Evolutionary conservation across 2,113 vertebrate species (phyloP).

Genomic region (Megalops atlanticus): DNA sequence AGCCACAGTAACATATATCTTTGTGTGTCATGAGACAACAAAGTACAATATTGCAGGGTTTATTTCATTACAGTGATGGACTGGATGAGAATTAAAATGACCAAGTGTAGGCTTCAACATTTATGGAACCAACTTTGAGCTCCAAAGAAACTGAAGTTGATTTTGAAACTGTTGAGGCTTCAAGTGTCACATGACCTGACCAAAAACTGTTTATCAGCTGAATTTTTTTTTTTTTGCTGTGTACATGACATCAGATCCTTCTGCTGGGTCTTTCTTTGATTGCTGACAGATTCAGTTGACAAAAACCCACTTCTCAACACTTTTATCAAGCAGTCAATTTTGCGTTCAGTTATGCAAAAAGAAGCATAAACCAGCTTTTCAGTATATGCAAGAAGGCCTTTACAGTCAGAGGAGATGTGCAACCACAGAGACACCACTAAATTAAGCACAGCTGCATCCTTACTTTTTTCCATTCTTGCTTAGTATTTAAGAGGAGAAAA

Average conservation of each 20-base stretch:
- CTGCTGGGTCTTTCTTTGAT: neutral
- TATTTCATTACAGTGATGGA: no score
- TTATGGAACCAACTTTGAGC: neutral
- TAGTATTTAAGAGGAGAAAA: neutral
- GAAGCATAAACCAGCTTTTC: neutral
- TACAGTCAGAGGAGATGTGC: neutral
- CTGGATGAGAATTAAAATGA: neutral
- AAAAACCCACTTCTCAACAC: neutral
- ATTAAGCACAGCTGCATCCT: neutral
- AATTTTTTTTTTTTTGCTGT: neutral
- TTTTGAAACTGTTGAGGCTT: neutral
- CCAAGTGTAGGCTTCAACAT: neutral
- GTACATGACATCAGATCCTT: neutral
- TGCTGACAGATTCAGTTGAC: neutral
- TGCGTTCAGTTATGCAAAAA: neutral
- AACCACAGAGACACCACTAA: neutral
- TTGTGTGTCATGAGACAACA: no score
- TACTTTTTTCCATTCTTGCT: neutral
- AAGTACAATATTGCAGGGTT: no score
- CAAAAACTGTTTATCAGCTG: neutral
- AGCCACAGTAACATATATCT: neutral
- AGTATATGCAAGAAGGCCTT: neutral
- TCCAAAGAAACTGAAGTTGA: neutral
- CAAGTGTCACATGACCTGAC: neutral
- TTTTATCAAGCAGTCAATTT: neutral